Evolutionary conservation across 2,797 vertebrate species (phyloP).

Genomic region (Onychomys torridus): DNA sequence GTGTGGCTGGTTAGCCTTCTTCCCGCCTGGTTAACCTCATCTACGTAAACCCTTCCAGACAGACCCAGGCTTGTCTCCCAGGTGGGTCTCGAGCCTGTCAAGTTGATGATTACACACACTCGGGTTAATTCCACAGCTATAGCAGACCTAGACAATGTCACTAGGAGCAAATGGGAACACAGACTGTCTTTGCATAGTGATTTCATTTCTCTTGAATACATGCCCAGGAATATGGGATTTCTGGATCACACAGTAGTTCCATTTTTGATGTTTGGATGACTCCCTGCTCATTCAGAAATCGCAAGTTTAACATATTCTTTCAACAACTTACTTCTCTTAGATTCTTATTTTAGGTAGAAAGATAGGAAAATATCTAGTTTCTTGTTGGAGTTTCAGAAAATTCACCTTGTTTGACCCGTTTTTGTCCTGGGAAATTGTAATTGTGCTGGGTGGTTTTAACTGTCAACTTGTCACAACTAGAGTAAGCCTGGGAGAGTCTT

Average conservation of each 20-base stretch:
- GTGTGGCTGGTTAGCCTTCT: background rate
- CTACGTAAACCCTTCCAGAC: background rate
- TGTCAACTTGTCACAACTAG: background rate
- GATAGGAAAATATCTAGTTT: background rate
- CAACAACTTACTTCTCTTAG: background rate
- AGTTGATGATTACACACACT: background rate
- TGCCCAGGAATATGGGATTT: background rate
- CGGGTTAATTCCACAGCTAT: background rate
- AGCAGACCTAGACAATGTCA: background rate
- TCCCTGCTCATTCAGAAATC: background rate
- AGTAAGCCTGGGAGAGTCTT: background rate
- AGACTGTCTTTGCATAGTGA: background rate
- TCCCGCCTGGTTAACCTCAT: background rate
- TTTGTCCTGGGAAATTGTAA: background rate
- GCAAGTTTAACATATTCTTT: background rate
- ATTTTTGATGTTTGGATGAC: background rate
- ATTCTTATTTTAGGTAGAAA: constrained; percentile 5
- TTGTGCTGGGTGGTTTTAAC: background rate
- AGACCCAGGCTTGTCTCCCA: background rate
- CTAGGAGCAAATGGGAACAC: background rate
- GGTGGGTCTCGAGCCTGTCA: background rate
- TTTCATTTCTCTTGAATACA: constrained; percentile 5
- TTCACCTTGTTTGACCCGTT: background rate
- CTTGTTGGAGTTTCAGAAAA: background rate
- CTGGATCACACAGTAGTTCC: background rate